A percentile compares a stretch with the other conserved stretches of the same genome.
Conservation (phyloP, 2,113 vertebrate species). For the Heptranchias perlo region DNA sequence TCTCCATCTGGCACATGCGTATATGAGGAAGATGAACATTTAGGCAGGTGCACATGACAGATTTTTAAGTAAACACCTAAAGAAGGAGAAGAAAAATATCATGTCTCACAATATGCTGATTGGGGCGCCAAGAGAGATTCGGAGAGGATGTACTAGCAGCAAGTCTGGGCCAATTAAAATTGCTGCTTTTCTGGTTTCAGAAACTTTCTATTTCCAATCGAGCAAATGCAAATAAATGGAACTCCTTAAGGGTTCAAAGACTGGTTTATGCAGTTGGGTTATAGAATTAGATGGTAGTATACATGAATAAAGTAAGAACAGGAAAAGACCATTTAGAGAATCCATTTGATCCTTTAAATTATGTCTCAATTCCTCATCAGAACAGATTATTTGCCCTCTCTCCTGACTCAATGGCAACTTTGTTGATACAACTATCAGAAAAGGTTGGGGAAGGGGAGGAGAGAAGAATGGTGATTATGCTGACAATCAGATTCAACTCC, state of each 20-base stretch:
- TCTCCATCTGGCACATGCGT: slow-evolving; percentile 18
- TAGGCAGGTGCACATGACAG: slow-evolving; percentile 16
- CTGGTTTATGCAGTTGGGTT: not conserved
- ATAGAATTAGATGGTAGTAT: not conserved
- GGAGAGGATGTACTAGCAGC: not conserved
- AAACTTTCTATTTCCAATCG: not conserved
- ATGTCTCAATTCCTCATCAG: not conserved
- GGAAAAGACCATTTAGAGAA: not conserved
- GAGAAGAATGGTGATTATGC: too few relatives aligned
- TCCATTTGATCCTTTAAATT: not conserved
- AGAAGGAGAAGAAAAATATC: not conserved
- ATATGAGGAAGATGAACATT: not conserved
- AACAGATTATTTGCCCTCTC: not conserved
- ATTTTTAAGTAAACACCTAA: slow-evolving; percentile 24
- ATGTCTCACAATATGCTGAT: not conserved
- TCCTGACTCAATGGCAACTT: too few relatives aligned
- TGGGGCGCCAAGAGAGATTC: not conserved
- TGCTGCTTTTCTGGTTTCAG: not conserved
- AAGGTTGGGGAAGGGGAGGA: too few relatives aligned
- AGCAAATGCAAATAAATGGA: not conserved
- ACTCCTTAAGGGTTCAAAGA: not conserved
- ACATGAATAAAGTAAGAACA: not conserved
- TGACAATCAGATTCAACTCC: too few relatives aligned
- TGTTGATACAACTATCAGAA: too few relatives aligned
- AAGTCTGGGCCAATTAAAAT: not conserved